Conservation (phyloP, 2,888 invertebrate species). For the Aphrophora alni region DNA sequence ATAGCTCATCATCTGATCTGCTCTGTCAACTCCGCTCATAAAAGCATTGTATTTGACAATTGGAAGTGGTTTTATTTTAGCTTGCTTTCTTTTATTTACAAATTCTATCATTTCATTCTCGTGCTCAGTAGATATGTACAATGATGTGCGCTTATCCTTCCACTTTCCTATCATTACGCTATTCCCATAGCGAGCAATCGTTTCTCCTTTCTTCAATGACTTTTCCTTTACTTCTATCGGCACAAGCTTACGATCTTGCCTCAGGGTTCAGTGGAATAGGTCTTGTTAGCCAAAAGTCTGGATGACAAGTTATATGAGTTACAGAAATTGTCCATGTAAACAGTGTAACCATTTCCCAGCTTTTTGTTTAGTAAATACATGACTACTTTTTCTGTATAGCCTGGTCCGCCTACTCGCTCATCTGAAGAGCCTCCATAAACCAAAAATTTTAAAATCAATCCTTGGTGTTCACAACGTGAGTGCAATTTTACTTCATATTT, state of each 20-base stretch:
- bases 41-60: conserved; percentile 25
- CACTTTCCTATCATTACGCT: neutral
- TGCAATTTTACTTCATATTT: neutral
- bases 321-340: conserved; percentile 31
- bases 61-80: neutral
- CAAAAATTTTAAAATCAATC: neutral
- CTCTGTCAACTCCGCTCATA: conserved; percentile 26
- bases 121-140: neutral
- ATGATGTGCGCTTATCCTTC: neutral
- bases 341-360: conserved; percentile 11
- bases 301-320: neutral
- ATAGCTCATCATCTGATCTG: conserved; percentile 27
- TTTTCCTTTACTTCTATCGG: conserved; percentile 10
- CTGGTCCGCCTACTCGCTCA: neutral
- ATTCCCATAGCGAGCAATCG: neutral
- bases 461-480: neutral
- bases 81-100: neutral
- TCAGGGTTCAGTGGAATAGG: conserved; percentile 54
- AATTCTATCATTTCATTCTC: neutral
- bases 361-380: conserved; percentile 18
- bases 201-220: conserved; percentile 33
- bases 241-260: conserved; percentile 39
- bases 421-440: neutral
- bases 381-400: conserved; percentile 23
- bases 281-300: neutral